A percentile compares a stretch with the other conserved stretches of the same genome.
Evolutionary conservation across 2,113 vertebrate species (phyloP).

Genomic region (Numida meleagris): DNA sequence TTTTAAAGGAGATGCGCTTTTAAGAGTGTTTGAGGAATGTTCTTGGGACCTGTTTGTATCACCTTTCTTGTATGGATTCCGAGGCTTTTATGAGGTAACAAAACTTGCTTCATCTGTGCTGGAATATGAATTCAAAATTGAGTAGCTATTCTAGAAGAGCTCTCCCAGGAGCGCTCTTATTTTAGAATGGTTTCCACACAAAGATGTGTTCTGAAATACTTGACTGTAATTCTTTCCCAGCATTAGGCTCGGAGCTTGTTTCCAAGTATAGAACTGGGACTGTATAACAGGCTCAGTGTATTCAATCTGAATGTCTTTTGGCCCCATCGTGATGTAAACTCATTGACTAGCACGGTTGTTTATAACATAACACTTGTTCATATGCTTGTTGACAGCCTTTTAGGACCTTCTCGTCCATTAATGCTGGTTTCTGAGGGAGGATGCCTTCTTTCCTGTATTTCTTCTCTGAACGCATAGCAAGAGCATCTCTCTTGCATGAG

Average conservation of each 20-base stretch:
- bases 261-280: not conserved
- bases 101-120: not conserved
- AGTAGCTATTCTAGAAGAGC: not conserved
- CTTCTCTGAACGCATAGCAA: not conserved
- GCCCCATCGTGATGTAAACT: not conserved
- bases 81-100: not conserved
- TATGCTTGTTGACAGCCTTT: not conserved
- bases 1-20: not conserved
- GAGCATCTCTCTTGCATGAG: not conserved
- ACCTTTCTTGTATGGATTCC: not conserved
- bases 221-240: not conserved
- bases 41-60: not conserved
- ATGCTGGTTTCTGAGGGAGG: not conserved
- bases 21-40: not conserved
- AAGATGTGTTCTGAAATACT: not conserved
- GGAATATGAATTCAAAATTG: not conserved
- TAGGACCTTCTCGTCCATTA: not conserved
- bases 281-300: not conserved
- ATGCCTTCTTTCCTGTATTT: not conserved
- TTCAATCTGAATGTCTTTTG: not conserved
- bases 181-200: not conserved
- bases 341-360: not conserved
- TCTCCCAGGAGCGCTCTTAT: not conserved
- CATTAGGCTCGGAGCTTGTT: not conserved
- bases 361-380: not conserved